A percentile compares a stretch with the other conserved stretches of the same genome.
Evolutionary conservation across 2,888 invertebrate species (phyloP).

Genomic region (Xylophagus ater): DNA sequence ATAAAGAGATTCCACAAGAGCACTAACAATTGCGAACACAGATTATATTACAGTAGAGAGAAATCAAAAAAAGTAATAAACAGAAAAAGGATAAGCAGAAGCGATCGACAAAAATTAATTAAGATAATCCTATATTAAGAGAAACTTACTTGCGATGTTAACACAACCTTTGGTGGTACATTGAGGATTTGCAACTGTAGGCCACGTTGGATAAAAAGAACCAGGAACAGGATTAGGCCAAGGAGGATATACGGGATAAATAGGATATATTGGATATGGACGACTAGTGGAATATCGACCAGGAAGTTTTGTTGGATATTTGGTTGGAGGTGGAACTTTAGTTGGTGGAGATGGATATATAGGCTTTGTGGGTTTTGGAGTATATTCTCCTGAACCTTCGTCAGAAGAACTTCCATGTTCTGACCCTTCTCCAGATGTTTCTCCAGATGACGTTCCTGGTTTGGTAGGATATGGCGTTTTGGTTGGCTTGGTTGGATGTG

Average conservation of each 20-base stretch:
- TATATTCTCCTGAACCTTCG: not conserved
- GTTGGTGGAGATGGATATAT: not conserved
- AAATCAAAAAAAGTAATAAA: no score
- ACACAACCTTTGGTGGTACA: conserved; percentile 3
- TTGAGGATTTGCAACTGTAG: not conserved
- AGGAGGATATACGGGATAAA: conserved; percentile 6
- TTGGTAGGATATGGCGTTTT: not conserved
- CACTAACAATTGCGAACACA: no score
- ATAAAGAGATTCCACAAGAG: not conserved
- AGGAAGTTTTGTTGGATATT: no score
- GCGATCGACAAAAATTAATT: no score
- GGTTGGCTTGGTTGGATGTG: not conserved
- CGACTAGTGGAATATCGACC: no score
- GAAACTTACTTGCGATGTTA: no score
- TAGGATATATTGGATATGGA: conserved; percentile 3
- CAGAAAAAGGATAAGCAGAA: no score
- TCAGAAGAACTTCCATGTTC: not conserved
- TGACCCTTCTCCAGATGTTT: not conserved
- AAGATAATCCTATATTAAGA: no score
- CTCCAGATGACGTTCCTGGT: not conserved
- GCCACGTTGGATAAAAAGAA: conserved; percentile 5
- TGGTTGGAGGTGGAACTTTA: not conserved
- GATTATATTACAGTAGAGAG: no score
- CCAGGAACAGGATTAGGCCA: conserved; percentile 6
- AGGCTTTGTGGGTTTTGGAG: not conserved